Conservation (phyloP, 2,113 vertebrate genomes). For the Microtus oregoni region DNA sequence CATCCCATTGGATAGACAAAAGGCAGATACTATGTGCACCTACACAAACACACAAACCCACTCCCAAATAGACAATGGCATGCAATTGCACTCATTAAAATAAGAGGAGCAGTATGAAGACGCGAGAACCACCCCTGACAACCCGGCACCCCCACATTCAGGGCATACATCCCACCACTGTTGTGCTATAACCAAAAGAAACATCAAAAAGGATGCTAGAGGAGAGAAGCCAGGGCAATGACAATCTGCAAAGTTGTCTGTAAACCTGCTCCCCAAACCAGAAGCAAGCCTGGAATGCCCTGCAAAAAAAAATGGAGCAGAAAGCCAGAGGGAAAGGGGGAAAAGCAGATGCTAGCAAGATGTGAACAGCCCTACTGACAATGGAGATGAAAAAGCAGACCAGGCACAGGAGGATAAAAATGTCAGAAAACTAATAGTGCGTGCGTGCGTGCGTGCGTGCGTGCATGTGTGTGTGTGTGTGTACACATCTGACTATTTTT, state of each 20-base stretch:
- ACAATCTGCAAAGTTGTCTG: neutral
- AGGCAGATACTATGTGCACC: neutral
- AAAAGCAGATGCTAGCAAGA: neutral
- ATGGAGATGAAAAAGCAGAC: neutral
- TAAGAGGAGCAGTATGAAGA: neutral
- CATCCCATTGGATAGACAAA: neutral
- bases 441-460: neutral
- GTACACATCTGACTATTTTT: slow-evolving; percentile 82
- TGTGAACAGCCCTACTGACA: neutral
- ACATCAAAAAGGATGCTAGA: neutral
- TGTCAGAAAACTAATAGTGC: neutral
- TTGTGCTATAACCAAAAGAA: neutral
- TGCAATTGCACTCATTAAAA: neutral
- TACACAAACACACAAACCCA: neutral
- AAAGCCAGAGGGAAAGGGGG: neutral
- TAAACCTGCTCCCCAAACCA: neutral
- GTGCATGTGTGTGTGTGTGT: neutral
- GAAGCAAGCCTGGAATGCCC: neutral
- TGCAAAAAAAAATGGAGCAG: neutral
- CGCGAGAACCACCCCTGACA: neutral
- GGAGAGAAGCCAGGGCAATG: neutral
- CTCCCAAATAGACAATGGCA: neutral
- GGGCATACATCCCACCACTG: neutral
- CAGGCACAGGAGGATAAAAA: neutral
- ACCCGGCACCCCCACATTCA: no score